Percentiles rank a stretch among this genome's conserved stretches.
phyloP scores from a whole-genome alignment of 2,797 vertebrate species.

The Chelonia mydas region DNA sequence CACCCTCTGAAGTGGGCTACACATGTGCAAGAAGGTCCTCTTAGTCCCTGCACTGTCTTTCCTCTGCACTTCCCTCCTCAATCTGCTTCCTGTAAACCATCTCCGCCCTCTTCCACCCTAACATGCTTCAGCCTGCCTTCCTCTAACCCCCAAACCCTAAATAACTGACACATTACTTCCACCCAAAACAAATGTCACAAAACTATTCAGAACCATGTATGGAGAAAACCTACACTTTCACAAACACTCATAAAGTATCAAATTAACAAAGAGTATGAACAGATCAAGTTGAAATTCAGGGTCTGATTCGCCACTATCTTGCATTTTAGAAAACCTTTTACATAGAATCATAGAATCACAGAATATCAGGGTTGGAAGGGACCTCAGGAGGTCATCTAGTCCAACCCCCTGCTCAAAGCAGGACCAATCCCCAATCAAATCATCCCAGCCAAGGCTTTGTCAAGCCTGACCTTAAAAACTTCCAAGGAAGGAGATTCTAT shows the following conservation, averaged over 20 bases:
- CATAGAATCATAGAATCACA: no score
- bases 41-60: not conserved
- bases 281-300: not conserved
- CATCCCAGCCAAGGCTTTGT: no score
- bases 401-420: no score
- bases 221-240: not conserved
- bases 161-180: fast-evolving
- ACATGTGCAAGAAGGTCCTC: not conserved
- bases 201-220: not conserved
- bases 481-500: no score
- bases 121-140: fast-evolving
- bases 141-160: not conserved
- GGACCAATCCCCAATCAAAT: no score
- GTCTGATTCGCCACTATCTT: not conserved
- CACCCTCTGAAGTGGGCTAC: not conserved
- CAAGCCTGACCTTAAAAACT: no score
- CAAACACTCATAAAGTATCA: not conserved
- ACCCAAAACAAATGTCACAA: not conserved
- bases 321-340: not conserved
- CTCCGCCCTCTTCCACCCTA: fast-evolving
- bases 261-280: not conserved
- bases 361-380: no score
- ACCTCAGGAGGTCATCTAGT: no score
- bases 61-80: not conserved
- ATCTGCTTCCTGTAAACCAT: not conserved